Base-by-base conservation (phyloP, 2,113 vertebrate species). In the Deroptyus accipitrinus region DNA sequence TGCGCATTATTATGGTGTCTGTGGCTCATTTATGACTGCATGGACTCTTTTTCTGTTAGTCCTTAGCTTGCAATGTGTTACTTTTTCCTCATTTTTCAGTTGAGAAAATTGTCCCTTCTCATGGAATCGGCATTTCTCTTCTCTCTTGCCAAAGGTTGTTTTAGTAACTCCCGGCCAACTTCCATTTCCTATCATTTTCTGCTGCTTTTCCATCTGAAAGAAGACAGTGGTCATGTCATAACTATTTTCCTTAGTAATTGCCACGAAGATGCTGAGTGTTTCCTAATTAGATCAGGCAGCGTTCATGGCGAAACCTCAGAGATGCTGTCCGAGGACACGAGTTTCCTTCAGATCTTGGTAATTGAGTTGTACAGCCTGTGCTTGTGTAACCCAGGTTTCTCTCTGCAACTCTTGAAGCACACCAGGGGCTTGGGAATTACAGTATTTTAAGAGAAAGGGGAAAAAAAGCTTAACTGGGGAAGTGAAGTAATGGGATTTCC, bases 231-330 rank as follows among this genome's bases (percentile, higher is more conserved):
- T 57, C 83, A 69, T 55, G 83, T 91, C 80, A 78, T 92, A 95
- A 95, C 96, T 97, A 91, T 94, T 95, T 96, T 95, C 88, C 89
- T 93, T 80, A 95, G 88, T 91, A 93, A 96, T 93, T 93, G 90
- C 84, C 51, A 27, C 23, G 7, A 74, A 97, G 90, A 95, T 44
- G 63, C 77, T 89, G 83, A 95, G 88, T 89, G 95, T 92, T 96
- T 96, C 92, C 93, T 96, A 88, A 95, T 93, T 66, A 95, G 86
- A 95, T 87, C 86, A 93, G 95, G 80, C 92, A 92, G 86, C 1
- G 4, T 81, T 96, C 68, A 23, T 17, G 20, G 86, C 4, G 4
- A 82, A 94, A 73, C 67, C 67, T 94, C 73, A n/a, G 86, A 81
- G 88, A 77, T 77, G 86, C 86, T 92, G 93, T 83, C 83, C 10